These are phyloP conservation scores for Palythoa caribaeorum DNA, from an alignment of 92 coral and sea anemone species.

Conservation along the genomic window DNA sequence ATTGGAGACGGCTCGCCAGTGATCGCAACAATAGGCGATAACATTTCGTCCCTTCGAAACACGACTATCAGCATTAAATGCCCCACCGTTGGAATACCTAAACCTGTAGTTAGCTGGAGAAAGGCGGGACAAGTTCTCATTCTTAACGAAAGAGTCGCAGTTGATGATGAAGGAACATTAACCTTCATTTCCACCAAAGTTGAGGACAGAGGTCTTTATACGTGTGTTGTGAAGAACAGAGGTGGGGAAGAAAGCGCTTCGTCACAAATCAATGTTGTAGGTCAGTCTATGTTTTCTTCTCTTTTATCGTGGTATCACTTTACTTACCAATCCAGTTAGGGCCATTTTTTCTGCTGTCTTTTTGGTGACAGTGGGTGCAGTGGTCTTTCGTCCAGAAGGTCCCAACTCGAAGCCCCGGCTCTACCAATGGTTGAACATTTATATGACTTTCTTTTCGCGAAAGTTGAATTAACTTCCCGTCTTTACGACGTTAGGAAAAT, in stretches of 20 bases:
- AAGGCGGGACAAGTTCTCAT: background rate
- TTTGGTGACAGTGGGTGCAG: too few species aligned
- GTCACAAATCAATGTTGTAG: background rate
- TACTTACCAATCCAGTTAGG: too few species aligned
- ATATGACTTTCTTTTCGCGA: too few species aligned
- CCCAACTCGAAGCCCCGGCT: too few species aligned
- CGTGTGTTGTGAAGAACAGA: conserved; percentile 7
- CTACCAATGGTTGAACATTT: too few species aligned
- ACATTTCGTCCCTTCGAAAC: conserved; percentile 6
- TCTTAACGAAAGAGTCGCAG: too few species aligned
- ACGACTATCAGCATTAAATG: conserved; percentile 3
- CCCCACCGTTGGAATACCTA: background rate
- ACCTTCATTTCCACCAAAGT: background rate
- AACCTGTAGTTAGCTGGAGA: background rate
- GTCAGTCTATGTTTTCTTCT: background rate
- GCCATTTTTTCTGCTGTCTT: too few species aligned
- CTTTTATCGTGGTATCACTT: background rate
- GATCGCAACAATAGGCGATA: background rate
- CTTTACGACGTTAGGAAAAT: too few species aligned
- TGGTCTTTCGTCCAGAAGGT: too few species aligned
- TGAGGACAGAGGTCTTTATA: background rate
- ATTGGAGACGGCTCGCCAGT: background rate
- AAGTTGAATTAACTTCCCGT: too few species aligned
- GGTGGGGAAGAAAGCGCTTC: background rate
- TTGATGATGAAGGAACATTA: background rate